Conservation (phyloP, 2,888 invertebrate species). For the Drosophila yooni region DNA sequence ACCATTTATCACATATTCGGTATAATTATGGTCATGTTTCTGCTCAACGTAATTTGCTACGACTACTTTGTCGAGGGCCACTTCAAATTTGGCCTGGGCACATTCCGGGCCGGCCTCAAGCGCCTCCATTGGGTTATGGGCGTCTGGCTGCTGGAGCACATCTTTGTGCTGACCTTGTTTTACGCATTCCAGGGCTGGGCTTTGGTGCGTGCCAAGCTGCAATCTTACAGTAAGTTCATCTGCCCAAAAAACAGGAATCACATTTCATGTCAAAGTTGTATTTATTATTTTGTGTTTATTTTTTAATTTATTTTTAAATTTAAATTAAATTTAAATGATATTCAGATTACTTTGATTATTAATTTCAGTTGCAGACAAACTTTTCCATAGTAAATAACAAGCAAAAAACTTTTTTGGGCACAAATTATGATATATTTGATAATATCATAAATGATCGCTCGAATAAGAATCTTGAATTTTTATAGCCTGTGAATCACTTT, state of each 20-base stretch:
- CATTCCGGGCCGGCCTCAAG: conserved; percentile 87
- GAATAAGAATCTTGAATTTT: too few relatives aligned
- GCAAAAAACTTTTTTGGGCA: not conserved
- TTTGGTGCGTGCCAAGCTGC: conserved; percentile 61
- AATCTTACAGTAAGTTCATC: conserved; percentile 67
- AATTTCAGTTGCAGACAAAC: not conserved
- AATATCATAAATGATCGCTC: too few relatives aligned
- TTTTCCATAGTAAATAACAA: not conserved
- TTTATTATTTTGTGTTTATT: not conserved
- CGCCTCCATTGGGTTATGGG: conserved; percentile 87
- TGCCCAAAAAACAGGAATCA: not conserved
- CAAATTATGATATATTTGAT: not conserved
- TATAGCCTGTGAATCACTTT: too few relatives aligned
- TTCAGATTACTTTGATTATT: not conserved
- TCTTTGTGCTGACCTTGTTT: conserved; percentile 85
- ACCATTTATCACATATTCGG: conserved; percentile 94
- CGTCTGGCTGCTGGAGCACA: conserved; percentile 86
- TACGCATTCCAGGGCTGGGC: conserved; percentile 86
- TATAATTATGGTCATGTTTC: conserved; percentile 90
- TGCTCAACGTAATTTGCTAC: conserved; percentile 89
- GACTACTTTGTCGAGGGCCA: conserved; percentile 89
- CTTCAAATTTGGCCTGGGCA: conserved; percentile 86
- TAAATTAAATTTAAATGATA: not conserved
- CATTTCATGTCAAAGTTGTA: not conserved
- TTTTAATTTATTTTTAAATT: too few relatives aligned